These are phyloP conservation scores for Macquaria ambigua DNA, from an alignment of 2,113 vertebrate genomes.

Conservation along the genomic window DNA sequence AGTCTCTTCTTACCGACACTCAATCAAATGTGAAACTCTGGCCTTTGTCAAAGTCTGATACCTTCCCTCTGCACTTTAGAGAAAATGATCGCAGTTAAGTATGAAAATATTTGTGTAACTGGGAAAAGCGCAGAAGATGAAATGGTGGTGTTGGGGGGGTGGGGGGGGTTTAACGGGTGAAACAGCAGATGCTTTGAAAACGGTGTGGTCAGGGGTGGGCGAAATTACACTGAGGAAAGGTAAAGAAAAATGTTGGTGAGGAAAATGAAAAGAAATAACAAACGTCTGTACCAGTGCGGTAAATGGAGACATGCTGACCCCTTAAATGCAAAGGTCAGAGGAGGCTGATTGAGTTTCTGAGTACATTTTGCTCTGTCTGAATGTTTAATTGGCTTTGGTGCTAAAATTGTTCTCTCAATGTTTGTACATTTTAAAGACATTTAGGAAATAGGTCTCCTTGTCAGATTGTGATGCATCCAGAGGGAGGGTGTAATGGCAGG, in stretches of 20 bases:
- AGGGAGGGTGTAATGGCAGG: neutral
- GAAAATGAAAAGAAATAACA: conserved; percentile 23
- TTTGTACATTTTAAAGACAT: conserved; percentile 14
- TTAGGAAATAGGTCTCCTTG: neutral
- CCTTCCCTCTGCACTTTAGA: neutral
- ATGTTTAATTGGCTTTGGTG: neutral
- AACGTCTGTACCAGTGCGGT: neutral
- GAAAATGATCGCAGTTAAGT: conserved; percentile 52
- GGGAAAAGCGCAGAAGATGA: conserved; percentile 26
- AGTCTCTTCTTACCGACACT: conserved; percentile 49
- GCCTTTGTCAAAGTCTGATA: conserved; percentile 52
- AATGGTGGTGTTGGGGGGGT: too few relatives aligned
- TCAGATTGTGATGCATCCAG: neutral
- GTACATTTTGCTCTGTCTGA: neutral
- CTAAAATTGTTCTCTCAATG: neutral
- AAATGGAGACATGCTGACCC: neutral
- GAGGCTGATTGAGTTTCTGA: neutral
- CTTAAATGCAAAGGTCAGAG: conserved; percentile 22
- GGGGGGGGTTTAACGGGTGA: conserved; percentile 39
- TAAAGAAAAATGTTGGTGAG: conserved; percentile 24
- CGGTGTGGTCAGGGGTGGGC: neutral
- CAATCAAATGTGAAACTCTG: conserved; percentile 56
- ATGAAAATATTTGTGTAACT: conserved; percentile 73
- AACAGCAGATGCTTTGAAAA: conserved; percentile 50
- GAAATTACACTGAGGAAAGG: conserved; percentile 26